Conservation (phyloP, 2,797 vertebrate genomes). For the Cryptoblepharus egeriae region DNA sequence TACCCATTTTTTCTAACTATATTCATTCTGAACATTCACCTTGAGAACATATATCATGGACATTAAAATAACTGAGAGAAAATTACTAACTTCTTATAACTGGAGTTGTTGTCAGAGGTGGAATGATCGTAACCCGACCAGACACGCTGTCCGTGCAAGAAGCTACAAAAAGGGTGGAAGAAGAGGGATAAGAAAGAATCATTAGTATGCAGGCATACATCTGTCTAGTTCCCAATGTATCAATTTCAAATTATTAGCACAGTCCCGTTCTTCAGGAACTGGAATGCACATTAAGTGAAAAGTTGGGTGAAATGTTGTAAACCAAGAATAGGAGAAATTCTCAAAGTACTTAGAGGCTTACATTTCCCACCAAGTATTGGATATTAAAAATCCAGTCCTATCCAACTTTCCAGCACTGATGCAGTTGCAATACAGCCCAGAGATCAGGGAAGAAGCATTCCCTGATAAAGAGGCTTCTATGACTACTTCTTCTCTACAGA, state of each 20-base stretch:
- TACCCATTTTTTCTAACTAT: slow-evolving; percentile 8
- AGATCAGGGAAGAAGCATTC: no score
- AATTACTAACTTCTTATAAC: slow-evolving; percentile 65
- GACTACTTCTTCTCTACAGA: no score
- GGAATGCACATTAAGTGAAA: neutral
- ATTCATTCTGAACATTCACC: neutral
- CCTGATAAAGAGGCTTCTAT: no score
- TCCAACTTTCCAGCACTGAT: no score
- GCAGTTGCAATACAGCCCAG: no score
- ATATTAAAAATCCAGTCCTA: neutral
- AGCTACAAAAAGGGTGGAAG: slow-evolving; percentile 22
- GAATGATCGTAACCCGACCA: slow-evolving; percentile 55
- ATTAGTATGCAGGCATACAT: neutral
- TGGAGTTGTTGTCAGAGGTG: slow-evolving; percentile 42
- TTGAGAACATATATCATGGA: neutral
- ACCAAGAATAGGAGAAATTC: neutral
- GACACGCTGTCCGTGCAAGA: slow-evolving; percentile 12
- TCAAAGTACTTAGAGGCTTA: neutral
- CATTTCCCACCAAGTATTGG: neutral
- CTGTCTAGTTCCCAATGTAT: neutral
- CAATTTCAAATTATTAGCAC: neutral
- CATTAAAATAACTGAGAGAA: neutral
- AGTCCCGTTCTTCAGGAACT: neutral
- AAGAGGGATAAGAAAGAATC: slow-evolving; percentile 13
- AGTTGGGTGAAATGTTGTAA: neutral